Conservation (phyloP, 92 coral and sea anemone species). For the Epizoanthus fatuus region DNA sequence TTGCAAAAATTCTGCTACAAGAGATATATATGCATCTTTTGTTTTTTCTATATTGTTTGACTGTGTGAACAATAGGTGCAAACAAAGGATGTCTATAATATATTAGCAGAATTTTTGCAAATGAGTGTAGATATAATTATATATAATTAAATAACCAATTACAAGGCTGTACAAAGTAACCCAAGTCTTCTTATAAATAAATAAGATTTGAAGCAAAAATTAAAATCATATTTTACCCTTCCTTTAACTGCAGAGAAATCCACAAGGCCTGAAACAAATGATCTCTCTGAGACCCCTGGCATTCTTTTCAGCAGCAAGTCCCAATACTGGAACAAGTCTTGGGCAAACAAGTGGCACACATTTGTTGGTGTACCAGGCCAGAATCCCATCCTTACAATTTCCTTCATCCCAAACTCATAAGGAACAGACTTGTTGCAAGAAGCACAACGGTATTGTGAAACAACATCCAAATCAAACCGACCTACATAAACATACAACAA, state of each 20-base stretch:
- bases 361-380: slow-evolving; percentile 63
- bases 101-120: too few species aligned
- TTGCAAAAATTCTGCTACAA: too few species aligned
- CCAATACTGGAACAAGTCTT: slow-evolving; percentile 56
- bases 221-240: slow-evolving; percentile 33
- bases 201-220: too few species aligned
- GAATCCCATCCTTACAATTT: slow-evolving; percentile 26
- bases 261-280: slow-evolving; percentile 48
- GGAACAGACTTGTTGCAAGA: slow-evolving; percentile 14
- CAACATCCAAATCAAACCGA: slow-evolving; percentile 55
- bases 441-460: slow-evolving; percentile 37
- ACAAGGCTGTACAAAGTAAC: too few species aligned
- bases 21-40: too few species aligned
- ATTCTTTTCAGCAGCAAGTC: slow-evolving; percentile 61
- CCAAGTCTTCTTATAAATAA: too few species aligned
- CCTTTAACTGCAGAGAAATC: slow-evolving; percentile 58
- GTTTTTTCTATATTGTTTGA: too few species aligned
- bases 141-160: too few species aligned
- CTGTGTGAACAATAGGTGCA: too few species aligned
- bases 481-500: slow-evolving; percentile 1
- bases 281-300: slow-evolving; percentile 67
- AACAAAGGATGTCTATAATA: too few species aligned
- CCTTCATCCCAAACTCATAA: not conserved
- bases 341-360: slow-evolving; percentile 39
- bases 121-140: too few species aligned